Conservation (phyloP, 35 echinoderm and acorn worm genomes). For the Ophioderma brevispina region DNA sequence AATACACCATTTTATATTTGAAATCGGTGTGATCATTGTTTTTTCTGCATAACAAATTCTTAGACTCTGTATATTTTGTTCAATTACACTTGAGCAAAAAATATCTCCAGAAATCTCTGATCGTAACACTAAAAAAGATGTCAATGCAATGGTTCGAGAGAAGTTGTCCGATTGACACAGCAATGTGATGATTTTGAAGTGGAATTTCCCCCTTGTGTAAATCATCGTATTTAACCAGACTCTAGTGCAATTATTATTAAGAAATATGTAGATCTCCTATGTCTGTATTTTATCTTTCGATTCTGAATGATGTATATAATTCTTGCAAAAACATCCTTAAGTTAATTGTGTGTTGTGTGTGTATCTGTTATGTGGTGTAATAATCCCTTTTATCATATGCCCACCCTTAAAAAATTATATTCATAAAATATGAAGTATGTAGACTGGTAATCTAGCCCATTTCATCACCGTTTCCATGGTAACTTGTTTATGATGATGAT, state of each 20-base stretch:
- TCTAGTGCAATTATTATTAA: constrained; percentile 2
- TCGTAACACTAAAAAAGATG: too few species aligned
- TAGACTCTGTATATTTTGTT: too few species aligned
- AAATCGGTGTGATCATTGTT: too few species aligned
- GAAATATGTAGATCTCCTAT: too few species aligned
- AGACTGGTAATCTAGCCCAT: not conserved
- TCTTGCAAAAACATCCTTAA: not conserved
- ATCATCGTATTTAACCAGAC: not conserved
- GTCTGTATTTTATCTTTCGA: not conserved
- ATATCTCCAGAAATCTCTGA: too few species aligned
- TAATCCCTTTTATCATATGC: not conserved
- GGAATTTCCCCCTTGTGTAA: too few species aligned
- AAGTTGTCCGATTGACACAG: too few species aligned
- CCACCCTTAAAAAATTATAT: constrained; percentile 2
- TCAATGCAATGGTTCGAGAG: too few species aligned
- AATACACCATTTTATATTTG: too few species aligned
- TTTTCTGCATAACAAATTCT: too few species aligned
- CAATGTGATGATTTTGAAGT: too few species aligned
- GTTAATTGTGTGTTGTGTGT: not conserved
- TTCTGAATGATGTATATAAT: not conserved
- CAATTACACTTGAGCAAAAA: too few species aligned
- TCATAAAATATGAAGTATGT: not conserved
- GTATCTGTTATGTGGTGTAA: not conserved
- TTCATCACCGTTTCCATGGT: not conserved
- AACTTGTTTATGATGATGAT: not conserved